Percentiles rank a stretch among this genome's conserved stretches.
Conservation (phyloP, 2,888 invertebrate genomes). For the Zhuqinia jingwanae region DNA sequence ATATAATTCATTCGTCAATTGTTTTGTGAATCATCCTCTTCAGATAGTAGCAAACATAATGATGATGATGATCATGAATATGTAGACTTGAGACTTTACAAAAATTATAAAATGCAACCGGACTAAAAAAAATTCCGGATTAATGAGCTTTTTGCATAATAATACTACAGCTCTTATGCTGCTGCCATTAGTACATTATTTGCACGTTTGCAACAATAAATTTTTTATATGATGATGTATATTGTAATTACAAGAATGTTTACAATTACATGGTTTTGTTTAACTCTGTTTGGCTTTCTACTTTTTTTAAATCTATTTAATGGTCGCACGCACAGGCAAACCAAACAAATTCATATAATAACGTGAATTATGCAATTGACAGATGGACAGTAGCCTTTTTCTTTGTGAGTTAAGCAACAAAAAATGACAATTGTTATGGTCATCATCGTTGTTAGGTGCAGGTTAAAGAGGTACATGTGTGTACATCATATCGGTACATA, state of each 20-base stretch:
- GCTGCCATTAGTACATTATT: conserved; percentile 28
- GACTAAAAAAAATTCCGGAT: conserved; percentile 61
- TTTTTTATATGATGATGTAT: neutral
- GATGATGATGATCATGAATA: neutral
- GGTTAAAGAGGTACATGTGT: neutral
- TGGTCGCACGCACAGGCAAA: neutral
- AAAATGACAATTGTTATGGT: conserved; percentile 16
- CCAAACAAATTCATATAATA: neutral
- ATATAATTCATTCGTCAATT: conserved; percentile 21
- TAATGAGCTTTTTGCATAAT: conserved; percentile 59
- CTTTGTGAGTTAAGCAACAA: conserved; percentile 22
- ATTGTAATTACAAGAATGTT: neutral
- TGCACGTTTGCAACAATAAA: conserved; percentile 7
- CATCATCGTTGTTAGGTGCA: conserved; percentile 7
- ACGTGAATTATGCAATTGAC: conserved; percentile 41
- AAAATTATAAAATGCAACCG: conserved; percentile 20
- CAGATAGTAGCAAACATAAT: no score
- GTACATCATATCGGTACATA: neutral
- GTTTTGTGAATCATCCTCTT: neutral
- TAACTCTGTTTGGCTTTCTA: neutral
- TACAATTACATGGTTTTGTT: neutral
- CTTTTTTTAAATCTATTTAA: no score
- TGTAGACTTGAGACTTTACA: no score
- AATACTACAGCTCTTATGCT: neutral
- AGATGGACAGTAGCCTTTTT: neutral